Evolutionary conservation across 2,797 vertebrate species (phyloP).

Genomic region (Tamandua tetradactyla): DNA sequence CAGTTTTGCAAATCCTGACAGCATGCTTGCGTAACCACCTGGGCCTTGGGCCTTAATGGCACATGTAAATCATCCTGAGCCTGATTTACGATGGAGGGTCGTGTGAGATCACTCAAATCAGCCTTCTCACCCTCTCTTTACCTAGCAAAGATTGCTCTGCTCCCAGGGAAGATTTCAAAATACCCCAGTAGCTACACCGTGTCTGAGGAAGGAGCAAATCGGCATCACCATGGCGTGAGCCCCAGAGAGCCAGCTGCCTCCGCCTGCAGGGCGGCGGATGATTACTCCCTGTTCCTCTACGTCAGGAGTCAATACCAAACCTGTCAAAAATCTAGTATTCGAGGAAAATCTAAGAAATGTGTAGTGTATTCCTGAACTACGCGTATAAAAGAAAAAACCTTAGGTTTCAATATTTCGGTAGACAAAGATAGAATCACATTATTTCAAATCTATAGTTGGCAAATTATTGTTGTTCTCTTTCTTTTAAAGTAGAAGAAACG

Average conservation of each 20-base stretch:
- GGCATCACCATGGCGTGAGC: neutral
- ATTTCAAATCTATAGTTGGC: neutral
- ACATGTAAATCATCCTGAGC: neutral
- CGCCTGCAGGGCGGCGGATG: no score
- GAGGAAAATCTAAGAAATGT: neutral
- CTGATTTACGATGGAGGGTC: no score
- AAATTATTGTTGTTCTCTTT: constrained; percentile 14
- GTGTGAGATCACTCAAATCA: no score
- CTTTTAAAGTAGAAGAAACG: constrained; percentile 1
- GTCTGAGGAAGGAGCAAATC: neutral
- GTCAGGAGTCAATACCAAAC: neutral
- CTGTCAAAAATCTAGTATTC: neutral
- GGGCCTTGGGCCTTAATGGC: neutral
- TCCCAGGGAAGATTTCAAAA: no score
- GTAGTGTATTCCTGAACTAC: constrained; percentile 7
- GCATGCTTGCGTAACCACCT: neutral
- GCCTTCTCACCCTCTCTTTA: no score
- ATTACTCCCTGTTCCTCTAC: neutral
- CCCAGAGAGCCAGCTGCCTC: neutral
- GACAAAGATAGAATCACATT: neutral
- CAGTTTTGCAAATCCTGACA: neutral
- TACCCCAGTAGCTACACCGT: no score
- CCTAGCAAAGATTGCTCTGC: no score
- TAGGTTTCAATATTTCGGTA: constrained; percentile 8
- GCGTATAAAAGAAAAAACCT: neutral